Conservation (phyloP, 1,140 invertebrate genomes). For the Tetraneura akinire region DNA sequence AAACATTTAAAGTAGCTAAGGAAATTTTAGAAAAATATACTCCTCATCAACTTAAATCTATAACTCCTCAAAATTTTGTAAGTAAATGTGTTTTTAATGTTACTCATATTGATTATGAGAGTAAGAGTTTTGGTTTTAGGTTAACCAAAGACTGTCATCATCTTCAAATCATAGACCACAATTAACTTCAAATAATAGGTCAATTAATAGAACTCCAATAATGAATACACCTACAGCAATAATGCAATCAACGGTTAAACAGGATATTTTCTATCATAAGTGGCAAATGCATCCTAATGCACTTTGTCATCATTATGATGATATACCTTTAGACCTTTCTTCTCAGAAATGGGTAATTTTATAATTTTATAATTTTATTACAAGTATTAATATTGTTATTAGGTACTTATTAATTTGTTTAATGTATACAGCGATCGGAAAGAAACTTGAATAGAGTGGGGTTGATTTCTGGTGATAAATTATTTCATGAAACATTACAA, state of each 20-base stretch:
- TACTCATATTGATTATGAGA: conserved; percentile 1
- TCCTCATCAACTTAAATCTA: conserved; percentile 64
- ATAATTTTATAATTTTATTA: no score
- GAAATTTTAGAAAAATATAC: conserved; percentile 89
- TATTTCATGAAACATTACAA: no score
- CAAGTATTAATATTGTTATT: no score
- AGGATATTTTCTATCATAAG: no score
- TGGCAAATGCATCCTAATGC: no score
- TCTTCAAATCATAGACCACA: conserved; percentile 6
- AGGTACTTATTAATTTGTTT: no score
- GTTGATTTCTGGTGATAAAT: no score
- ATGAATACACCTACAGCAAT: not conserved
- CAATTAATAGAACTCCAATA: not conserved
- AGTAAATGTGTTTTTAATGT: conserved; percentile 30
- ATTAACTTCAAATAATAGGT: not conserved
- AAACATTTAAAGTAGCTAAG: conserved; percentile 96
- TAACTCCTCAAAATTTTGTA: conserved; percentile 34
- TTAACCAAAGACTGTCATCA: conserved; percentile 29
- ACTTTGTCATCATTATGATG: no score
- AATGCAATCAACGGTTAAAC: conserved; percentile 15
- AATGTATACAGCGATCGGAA: no score
- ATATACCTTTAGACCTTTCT: no score
- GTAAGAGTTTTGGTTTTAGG: conserved; percentile 19
- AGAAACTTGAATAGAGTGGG: no score
- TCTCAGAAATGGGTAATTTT: no score